Evolutionary conservation across 2,113 vertebrate genomes (phyloP).

Genomic region (Asarcornis scutulata): DNA sequence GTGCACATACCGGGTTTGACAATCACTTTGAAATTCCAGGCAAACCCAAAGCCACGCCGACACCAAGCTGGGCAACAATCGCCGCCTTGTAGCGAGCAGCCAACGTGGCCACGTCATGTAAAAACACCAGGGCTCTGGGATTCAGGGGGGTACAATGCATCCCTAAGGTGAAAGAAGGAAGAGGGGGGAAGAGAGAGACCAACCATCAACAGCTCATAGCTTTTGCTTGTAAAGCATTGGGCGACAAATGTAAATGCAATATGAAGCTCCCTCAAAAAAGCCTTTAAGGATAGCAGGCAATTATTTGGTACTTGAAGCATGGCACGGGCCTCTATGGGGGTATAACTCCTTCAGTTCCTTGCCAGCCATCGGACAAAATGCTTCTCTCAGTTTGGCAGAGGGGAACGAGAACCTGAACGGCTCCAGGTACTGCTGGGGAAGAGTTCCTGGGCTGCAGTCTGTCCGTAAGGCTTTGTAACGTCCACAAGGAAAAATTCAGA

Average conservation of each 20-base stretch:
- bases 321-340: not conserved
- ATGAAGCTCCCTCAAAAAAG: not conserved
- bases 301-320: slow-evolving; percentile 15
- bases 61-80: not conserved
- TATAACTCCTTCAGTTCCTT: not conserved
- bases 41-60: not conserved
- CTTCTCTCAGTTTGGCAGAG: slow-evolving; percentile 37
- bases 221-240: too few species aligned
- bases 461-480: not conserved
- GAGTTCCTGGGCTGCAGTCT: slow-evolving; percentile 19
- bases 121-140: not conserved
- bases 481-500: not conserved
- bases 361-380: not conserved
- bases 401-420: slow-evolving; percentile 48
- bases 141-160: not conserved
- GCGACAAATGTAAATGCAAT: not conserved
- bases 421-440: slow-evolving; percentile 8
- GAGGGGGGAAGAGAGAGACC: not conserved
- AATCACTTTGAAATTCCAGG: not conserved
- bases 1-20: not conserved
- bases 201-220: not conserved
- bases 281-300: slow-evolving; percentile 17
- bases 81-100: not conserved
- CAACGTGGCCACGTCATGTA: not conserved
- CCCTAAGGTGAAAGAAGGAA: not conserved